Evolutionary conservation across 2,888 invertebrate genomes (phyloP), one percentile per base, ranked within the genome.

Genomic region (Polia nebulosa): DNA sequence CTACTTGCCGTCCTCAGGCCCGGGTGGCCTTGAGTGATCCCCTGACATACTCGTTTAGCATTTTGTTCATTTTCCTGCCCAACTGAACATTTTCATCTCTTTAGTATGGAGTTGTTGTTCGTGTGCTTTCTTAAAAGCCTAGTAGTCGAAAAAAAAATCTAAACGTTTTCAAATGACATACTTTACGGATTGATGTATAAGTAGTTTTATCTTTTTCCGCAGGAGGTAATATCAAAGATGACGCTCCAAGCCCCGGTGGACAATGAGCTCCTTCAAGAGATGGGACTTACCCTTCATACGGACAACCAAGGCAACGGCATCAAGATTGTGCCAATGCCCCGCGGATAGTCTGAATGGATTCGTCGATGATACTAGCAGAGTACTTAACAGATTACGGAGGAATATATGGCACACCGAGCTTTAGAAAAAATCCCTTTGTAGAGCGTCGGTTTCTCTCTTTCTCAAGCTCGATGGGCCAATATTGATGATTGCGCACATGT

Each of bases 201-300:
- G 15, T 36, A 15, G 4, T n/a, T 51, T 20, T 32, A 9, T 52
- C n/a, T 41, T 45, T 56, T 60, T 76, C 86, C 82, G 1, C 87
- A 96, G 96, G 95, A 95, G 64, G 91, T 97, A 44, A 97, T 98
- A 81, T 96, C 96, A 6, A 96, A 95, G 58, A 93, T 98, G 87
- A 97, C 96, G 11, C 96, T 97, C 75, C 95, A 97, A 85, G 98
- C 97, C 0, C 96, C 97, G 0, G 97, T 97, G 0, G 96, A 97
- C 87, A 97, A 97, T 77, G 96, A 97, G 69, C 91, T 97, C 9
- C 89, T 98, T 15, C 96, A 96, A 81, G 97, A 98, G 89, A 96
- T 98, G 93, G 98, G 98, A 39, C 90, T 98, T 17, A 96, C 96
- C 0, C 91, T 97, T 15, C 96, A 97, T 85, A 94, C 96, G 0